phyloP scores from a whole-genome alignment of 2,888 invertebrate species.

The Andrena bicolor region DNA sequence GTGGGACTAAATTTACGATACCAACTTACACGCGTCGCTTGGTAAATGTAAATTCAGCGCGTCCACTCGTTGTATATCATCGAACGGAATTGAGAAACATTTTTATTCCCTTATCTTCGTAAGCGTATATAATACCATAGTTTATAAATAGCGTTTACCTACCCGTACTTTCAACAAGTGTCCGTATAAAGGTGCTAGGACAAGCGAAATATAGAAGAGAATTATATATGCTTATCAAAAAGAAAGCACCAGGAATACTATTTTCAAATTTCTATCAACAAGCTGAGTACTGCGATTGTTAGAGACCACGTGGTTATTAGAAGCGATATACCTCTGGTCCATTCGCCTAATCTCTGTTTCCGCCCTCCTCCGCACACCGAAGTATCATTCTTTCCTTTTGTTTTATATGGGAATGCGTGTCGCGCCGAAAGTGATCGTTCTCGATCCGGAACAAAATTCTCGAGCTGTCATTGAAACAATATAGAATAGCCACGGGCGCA shows the following conservation, averaged over 20 bases:
- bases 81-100: conserved; percentile 49
- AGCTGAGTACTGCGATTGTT: conserved; percentile 66
- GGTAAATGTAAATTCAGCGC: conserved; percentile 36
- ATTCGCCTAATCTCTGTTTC: conserved; percentile 22
- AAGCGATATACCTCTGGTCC: conserved; percentile 47
- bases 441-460: conserved; percentile 22
- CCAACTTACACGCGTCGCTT: not conserved
- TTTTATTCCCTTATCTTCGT: conserved; percentile 37
- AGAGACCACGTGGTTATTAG: conserved; percentile 36
- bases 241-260: conserved; percentile 23
- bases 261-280: conserved; percentile 36
- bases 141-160: conserved; percentile 51
- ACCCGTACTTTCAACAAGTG: conserved; percentile 45
- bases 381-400: not conserved
- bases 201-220: conserved; percentile 19
- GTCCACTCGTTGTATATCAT: conserved; percentile 46
- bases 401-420: conserved; percentile 9
- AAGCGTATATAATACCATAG: conserved; percentile 40
- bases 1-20: conserved; percentile 23
- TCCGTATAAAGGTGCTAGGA: conserved; percentile 54
- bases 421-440: conserved; percentile 10
- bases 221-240: conserved; percentile 13
- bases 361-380: not conserved
- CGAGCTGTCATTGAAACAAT: conserved; percentile 15
- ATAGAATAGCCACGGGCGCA: conserved; percentile 40